Percentiles rank a stretch among this genome's conserved stretches.
Conservation (phyloP, 2,888 invertebrate species). For the Cosmorhoe ocellata region DNA sequence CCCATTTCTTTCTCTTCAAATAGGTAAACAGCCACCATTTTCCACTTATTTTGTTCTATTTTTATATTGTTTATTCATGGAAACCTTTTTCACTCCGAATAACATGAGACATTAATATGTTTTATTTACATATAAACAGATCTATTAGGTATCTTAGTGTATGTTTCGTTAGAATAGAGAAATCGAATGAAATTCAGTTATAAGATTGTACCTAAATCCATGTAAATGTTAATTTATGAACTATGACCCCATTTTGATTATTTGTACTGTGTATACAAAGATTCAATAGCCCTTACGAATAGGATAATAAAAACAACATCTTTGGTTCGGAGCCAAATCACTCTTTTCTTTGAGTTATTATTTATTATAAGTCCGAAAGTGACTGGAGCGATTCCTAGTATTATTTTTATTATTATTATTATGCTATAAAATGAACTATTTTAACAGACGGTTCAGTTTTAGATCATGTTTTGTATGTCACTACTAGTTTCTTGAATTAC, state of each 20-base stretch:
- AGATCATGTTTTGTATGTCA: neutral
- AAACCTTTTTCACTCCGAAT: too few relatives aligned
- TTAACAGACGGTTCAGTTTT: constrained; percentile 5
- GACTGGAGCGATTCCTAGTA: constrained; percentile 18
- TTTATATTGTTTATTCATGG: neutral
- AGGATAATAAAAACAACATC: constrained; percentile 19
- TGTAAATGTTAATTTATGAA: too few relatives aligned
- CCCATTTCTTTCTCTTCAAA: neutral
- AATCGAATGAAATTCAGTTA: too few relatives aligned
- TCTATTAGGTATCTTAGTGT: too few relatives aligned
- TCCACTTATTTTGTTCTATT: neutral
- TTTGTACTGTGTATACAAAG: neutral
- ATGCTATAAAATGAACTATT: constrained; percentile 19
- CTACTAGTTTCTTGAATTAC: too few relatives aligned
- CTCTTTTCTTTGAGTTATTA: constrained; percentile 18
- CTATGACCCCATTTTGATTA: neutral
- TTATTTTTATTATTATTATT: too few relatives aligned
- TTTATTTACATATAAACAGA: too few relatives aligned
- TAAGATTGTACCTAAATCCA: too few relatives aligned
- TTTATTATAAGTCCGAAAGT: constrained; percentile 15
- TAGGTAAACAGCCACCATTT: neutral
- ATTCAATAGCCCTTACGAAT: constrained; percentile 16
- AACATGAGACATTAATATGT: too few relatives aligned
- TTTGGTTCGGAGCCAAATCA: constrained; percentile 25
- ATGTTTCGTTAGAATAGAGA: too few relatives aligned